Conservation (phyloP, 2,888 invertebrate genomes). For the Diarsia mendica region DNA sequence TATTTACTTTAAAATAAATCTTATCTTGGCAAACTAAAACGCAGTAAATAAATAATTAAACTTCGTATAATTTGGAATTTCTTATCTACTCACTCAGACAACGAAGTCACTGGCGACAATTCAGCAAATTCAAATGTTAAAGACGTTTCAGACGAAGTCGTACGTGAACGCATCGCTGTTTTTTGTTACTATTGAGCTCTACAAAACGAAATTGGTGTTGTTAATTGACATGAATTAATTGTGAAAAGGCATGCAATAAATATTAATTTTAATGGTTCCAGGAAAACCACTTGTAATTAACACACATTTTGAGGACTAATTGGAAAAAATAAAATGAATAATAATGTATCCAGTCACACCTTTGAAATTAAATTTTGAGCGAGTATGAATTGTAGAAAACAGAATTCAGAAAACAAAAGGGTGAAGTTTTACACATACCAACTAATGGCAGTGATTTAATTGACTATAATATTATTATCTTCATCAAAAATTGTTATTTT, state of each 20-base stretch:
- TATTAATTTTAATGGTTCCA: not conserved
- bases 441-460: not conserved
- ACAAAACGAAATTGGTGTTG: not conserved
- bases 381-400: not conserved
- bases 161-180: not conserved
- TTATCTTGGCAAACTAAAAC: slow-evolving; percentile 76
- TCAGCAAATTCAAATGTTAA: slow-evolving; percentile 64
- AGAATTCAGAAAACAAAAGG: not conserved
- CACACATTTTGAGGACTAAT: not conserved
- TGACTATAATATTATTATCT: not conserved
- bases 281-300: slow-evolving; percentile 3
- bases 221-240: slow-evolving; percentile 24
- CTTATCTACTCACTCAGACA: slow-evolving; percentile 75
- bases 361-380: not conserved
- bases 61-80: slow-evolving; percentile 79
- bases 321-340: not conserved
- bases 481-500: not conserved
- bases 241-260: not conserved
- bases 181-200: slow-evolving; percentile 6
- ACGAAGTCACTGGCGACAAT: slow-evolving; percentile 67
- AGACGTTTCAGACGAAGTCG: slow-evolving; percentile 58
- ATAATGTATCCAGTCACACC: not conserved
- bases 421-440: not conserved
- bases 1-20: slow-evolving; percentile 74
- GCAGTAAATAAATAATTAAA: slow-evolving; percentile 81